These are phyloP conservation scores for Sylvilagus bachmani DNA, from an alignment of 2,113 vertebrate genomes.

Conservation along the genomic window DNA sequence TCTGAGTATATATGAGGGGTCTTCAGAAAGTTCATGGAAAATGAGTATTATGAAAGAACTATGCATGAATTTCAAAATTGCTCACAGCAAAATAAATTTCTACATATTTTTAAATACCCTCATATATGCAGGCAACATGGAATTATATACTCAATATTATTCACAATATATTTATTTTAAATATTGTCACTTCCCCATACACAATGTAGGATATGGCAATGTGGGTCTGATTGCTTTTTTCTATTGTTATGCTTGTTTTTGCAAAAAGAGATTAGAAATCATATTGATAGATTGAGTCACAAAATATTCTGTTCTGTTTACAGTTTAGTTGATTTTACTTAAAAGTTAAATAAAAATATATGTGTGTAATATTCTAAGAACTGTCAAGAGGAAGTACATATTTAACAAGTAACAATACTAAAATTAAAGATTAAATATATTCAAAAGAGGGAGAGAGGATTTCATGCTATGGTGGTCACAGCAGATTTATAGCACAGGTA, in stretches of 20 bases:
- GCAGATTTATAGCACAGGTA: neutral
- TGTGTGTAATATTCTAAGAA: neutral
- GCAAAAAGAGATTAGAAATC: neutral
- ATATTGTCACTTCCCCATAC: neutral
- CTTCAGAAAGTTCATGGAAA: no score
- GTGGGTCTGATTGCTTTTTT: neutral
- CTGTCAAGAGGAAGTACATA: neutral
- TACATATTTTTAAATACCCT: no score
- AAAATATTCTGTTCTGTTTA: neutral
- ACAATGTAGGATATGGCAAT: neutral
- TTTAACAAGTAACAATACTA: neutral
- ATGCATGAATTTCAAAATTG: no score
- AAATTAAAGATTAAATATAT: neutral
- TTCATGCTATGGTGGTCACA: neutral
- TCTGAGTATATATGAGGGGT: no score
- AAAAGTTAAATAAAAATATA: conserved; percentile 25
- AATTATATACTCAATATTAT: neutral
- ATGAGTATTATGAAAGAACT: no score
- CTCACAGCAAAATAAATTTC: no score
- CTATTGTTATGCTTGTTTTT: conserved; percentile 17
- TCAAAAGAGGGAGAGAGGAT: neutral
- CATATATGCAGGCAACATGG: neutral
- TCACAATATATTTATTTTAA: neutral
- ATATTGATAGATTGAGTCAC: conserved; percentile 30
- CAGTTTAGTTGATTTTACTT: neutral